Base-by-base conservation (phyloP, 2,888 invertebrate species). In the Apamea epomidion region DNA sequence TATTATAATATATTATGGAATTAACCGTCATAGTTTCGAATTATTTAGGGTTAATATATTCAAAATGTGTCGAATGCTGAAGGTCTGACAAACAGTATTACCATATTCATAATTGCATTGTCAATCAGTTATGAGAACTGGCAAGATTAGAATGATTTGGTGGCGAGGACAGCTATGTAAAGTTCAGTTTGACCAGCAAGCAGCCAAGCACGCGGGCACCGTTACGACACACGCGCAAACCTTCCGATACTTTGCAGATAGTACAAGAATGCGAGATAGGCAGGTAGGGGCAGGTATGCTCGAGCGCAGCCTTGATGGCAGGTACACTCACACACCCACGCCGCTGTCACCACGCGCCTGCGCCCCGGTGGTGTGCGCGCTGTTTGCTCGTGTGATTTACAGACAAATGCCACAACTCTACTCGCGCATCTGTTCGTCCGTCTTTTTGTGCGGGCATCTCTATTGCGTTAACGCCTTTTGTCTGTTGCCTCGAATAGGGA, bases 371-470 rank as follows among this genome's bases (percentile, higher is more conserved):
- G 92, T 94, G 94, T 92, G 94, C 91, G 93, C 91, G 92, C 90
- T 96, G 94, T 97, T 96, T 97, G 94, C 92, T 91, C 93, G 93
- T 94, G 92, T 96, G 95, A 97, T 97, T 97, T 93, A 96, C 97
- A 96, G 94, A 94, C 95, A 96, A 96, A 96, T 92, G 93, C 95
- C 91, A 94, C 92, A 93, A 92, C 92, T 92, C 93, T 90, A 90
- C 92, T 90, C 89, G 94, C 93, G 94, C 96, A 96, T 97, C 97
- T 96, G 96, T 94, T 94, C 92, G 91, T 91, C 90, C 92, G 92
- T 92, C 91, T 90, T 94, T 94, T 96, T 94, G 94, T 95, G 92
- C 92, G 90, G 87, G 91, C 91, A 93, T 93, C 94, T 95, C 93
- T 93, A 92, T 94, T 94, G 91, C 92, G 93, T 95, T 95, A 94